A percentile compares a stretch with the other conserved stretches of the same genome.
Conservation (phyloP, 1,140 invertebrate genomes). For the Pogonomyrmex californicus region DNA sequence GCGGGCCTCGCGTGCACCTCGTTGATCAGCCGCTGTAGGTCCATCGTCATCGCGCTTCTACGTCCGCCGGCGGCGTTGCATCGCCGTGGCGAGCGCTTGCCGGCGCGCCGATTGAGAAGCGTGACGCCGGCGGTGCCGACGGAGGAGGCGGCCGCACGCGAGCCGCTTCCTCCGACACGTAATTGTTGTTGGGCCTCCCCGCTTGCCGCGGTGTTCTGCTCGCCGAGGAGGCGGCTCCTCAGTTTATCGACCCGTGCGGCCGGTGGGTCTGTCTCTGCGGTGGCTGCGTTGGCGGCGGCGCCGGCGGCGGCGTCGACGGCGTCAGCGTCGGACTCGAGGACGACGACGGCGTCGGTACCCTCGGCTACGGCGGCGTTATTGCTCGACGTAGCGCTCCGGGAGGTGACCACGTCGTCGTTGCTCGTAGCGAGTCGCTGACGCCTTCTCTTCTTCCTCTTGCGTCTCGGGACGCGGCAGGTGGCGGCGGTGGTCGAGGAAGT, state of each 20-base stretch:
- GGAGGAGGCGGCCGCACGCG: constrained; percentile 73
- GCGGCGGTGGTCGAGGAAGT: constrained; percentile 57
- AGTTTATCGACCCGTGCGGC: constrained; percentile 34
- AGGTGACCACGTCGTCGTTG: constrained; percentile 69
- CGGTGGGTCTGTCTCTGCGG: constrained; percentile 27
- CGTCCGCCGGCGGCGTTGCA: constrained; percentile 73
- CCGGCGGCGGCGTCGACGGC: background rate
- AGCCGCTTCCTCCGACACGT: constrained; percentile 71
- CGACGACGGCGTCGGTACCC: background rate
- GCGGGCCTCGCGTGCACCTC: constrained; percentile 80
- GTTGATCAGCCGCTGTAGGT: constrained; percentile 78
- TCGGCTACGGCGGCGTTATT: constrained; percentile 2
- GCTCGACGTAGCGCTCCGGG: background rate
- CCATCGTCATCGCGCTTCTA: constrained; percentile 77
- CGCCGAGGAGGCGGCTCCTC: constrained; percentile 56
- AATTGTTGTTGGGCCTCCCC: constrained; percentile 50
- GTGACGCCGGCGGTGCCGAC: constrained; percentile 67
- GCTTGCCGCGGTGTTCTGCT: constrained; percentile 48
- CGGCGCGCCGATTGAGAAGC: constrained; percentile 70
- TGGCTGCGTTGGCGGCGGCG: background rate
- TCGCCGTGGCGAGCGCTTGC: constrained; percentile 74
- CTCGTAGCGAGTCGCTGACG: constrained; percentile 59
- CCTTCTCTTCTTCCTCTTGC: constrained; percentile 72
- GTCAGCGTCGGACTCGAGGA: constrained; percentile 8
- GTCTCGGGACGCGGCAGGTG: constrained; percentile 64